phyloP scores from a whole-genome alignment of 2,113 vertebrate genomes.

The Hypomesus transpacificus region DNA sequence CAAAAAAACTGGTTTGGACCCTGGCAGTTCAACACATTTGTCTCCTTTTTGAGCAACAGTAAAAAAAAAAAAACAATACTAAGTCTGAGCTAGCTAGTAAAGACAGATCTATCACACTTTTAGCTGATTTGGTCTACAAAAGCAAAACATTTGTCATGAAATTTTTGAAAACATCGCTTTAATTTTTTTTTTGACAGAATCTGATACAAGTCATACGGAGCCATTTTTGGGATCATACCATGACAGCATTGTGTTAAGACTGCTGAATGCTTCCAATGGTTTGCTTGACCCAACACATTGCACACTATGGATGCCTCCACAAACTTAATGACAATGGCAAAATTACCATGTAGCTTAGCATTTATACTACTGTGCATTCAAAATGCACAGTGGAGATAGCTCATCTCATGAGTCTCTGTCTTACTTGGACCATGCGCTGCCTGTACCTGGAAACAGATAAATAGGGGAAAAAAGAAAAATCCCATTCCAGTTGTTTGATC shows the following conservation, averaged over 20 bases:
- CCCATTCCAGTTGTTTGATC: constrained; percentile 8
- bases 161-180: constrained; percentile 15
- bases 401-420: constrained; percentile 6
- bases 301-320: neutral
- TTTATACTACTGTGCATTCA: neutral
- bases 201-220: neutral
- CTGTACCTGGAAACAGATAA: neutral
- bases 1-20: too few relatives aligned
- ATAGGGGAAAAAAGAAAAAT: neutral
- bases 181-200: constrained; percentile 19
- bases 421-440: constrained; percentile 7
- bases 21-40: too few relatives aligned
- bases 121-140: neutral
- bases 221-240: neutral
- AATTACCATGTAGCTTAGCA: constrained; percentile 10
- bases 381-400: neutral
- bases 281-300: constrained; percentile 1
- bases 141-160: neutral
- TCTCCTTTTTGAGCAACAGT: too few relatives aligned
- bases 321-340: neutral
- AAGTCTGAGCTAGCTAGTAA: too few relatives aligned
- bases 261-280: constrained; percentile 1
- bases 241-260: constrained; percentile 1
- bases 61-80: too few relatives aligned
- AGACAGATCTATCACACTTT: too few relatives aligned